Evolutionary conservation across 2,113 vertebrate species (phyloP).

Genomic region (Arenaria interpres): DNA sequence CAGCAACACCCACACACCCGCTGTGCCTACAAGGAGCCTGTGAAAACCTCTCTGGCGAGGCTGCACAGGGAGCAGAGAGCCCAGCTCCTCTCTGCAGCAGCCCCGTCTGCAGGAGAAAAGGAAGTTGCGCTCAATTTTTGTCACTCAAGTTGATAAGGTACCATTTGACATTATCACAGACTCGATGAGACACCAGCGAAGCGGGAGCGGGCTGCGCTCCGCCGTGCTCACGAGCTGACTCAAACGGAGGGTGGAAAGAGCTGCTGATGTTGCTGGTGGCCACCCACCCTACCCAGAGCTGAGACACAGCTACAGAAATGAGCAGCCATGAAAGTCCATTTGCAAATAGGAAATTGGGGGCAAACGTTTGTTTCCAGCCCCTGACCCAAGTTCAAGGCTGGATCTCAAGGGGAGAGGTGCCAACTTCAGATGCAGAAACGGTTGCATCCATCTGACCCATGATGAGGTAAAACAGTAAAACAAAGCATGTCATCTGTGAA

Average conservation of each 20-base stretch:
- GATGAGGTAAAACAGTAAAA: neutral
- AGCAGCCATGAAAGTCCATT: neutral
- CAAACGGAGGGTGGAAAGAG: neutral
- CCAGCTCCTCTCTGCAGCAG: neutral
- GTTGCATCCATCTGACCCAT: neutral
- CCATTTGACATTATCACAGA: neutral
- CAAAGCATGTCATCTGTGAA: neutral
- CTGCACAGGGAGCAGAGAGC: neutral
- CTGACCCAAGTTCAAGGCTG: neutral
- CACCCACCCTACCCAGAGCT: neutral
- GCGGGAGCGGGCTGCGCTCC: neutral
- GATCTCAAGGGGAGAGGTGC: neutral
- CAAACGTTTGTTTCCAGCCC: neutral
- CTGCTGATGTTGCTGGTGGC: neutral
- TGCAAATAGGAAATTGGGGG: neutral
- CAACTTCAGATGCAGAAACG: neutral
- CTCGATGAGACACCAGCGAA: neutral
- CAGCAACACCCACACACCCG: neutral
- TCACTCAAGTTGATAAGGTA: neutral
- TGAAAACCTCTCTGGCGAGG: neutral
- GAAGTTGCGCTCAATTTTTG: neutral
- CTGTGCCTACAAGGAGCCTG: neutral
- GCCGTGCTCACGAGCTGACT: neutral
- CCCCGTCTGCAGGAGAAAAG: neutral
- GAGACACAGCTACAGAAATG: slow-evolving; percentile 9